Base-by-base conservation (phyloP, 2,888 invertebrate genomes). In the Leptinotarsa haldemani region DNA sequence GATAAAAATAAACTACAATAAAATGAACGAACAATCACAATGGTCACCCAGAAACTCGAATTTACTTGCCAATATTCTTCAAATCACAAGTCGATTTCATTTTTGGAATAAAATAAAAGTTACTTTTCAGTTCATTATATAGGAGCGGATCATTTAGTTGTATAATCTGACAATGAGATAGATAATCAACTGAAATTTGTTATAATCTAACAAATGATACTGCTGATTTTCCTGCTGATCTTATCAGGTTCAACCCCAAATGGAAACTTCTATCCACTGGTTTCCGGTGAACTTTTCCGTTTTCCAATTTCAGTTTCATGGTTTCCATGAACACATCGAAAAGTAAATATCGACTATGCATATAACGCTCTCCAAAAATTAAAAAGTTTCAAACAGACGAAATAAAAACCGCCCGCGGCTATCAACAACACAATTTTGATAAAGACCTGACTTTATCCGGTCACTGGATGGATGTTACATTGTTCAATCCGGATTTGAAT, bases 371-470 rank as follows among this genome's bases (percentile, higher is more conserved):
- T 16, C 16, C 50, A 50, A 63, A 50, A 50, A 50, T 58, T 65
- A 46, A 50, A 68, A 58, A 56, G 68, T 68, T 61, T n/a, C n/a
- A 47, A 68, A 68, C 53, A 22, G 56, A 52, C 56, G 22, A 68
- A 68, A 40, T 50, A 58, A 22, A 47, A 68, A 58, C 56, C 53
- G 46, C 68, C 20, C 15, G 46, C 63, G 63, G 64, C 48, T 61
- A 76, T 70, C 74, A 56, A 56, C 53, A 56, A 46, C 22, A 56
- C 12, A 74, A 77, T 77, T 78, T 74, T 73, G 77, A 78, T 76
- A 73, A 78, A 78, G 76, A 73, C 70, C 69, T 74, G 74, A 78
- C 72, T 78, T 78, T 73, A 77, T 78, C 78, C 76, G 73, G 76
- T 73, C 76, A 78, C 70, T 73, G 71, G 71, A 73, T 75, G 74